Percentiles rank a stretch among this genome's conserved stretches.
Evolutionary conservation across 30 jellyfish, hydroid and myxozoan genomes (phyloP).

Genomic region (Aurelia coerulea): DNA sequence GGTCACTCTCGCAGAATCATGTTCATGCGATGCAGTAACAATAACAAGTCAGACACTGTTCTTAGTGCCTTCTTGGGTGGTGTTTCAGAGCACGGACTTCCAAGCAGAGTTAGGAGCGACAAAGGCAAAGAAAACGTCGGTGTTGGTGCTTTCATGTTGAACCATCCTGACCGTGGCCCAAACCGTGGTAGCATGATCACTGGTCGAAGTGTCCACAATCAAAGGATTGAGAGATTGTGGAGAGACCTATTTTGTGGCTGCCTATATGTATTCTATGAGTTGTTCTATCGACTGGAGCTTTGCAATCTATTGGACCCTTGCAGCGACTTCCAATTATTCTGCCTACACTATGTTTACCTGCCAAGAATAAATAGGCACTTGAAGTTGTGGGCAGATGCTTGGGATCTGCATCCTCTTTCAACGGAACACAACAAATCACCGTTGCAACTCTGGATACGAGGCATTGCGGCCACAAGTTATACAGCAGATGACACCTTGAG

Average conservation of each 20-base stretch:
- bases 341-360: constrained; percentile 26
- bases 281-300: neutral
- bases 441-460: neutral
- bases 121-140: too few species aligned
- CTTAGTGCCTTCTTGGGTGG: too few species aligned
- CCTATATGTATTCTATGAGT: constrained; percentile 1
- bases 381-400: neutral
- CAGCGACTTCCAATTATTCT: constrained; percentile 17
- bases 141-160: too few species aligned
- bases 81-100: too few species aligned
- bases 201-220: too few species aligned
- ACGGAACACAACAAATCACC: constrained; percentile 4
- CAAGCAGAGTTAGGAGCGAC: too few species aligned
- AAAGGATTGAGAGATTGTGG: constrained; percentile 11
- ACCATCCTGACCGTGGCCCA: too few species aligned
- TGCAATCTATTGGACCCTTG: neutral
- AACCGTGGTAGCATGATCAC: too few species aligned
- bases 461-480: neutral
- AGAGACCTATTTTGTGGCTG: neutral
- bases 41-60: too few species aligned
- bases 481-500: too few species aligned
- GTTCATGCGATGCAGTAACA: too few species aligned
- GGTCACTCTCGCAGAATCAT: too few species aligned
- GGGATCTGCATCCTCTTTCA: constrained; percentile 10
- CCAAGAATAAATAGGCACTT: constrained; percentile 18